These are phyloP conservation scores for Myrmecobius fasciatus DNA, from an alignment of 2,113 vertebrate species.

Conservation along the genomic window DNA sequence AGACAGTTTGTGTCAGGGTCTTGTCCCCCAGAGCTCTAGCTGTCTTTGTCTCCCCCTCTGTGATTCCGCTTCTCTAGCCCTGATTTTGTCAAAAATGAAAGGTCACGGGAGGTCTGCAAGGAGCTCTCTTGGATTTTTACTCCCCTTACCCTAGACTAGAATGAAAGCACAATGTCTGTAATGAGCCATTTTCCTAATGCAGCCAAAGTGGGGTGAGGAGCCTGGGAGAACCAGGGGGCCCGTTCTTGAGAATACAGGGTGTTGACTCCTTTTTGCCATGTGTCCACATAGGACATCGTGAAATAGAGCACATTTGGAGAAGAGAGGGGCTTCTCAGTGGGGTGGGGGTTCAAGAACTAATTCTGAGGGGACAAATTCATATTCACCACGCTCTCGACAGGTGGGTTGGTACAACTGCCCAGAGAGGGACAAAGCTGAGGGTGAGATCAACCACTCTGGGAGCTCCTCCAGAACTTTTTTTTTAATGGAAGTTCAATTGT, in stretches of 20 bases:
- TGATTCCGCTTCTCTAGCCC: neutral
- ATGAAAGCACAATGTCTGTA: neutral
- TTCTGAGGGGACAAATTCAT: neutral
- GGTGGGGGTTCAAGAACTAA: neutral
- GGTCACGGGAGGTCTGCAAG: neutral
- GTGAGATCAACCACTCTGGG: neutral
- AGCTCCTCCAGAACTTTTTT: neutral
- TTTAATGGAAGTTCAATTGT: neutral
- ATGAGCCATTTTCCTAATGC: neutral
- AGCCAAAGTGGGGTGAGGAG: neutral
- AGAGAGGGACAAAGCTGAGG: neutral
- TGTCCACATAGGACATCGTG: neutral
- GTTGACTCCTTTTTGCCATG: neutral
- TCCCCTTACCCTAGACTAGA: neutral
- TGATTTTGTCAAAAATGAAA: neutral
- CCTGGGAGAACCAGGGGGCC: no score
- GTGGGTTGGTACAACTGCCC: neutral
- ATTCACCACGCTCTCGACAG: neutral
- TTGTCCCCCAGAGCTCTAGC: neutral
- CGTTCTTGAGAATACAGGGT: no score
- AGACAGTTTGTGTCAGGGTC: neutral
- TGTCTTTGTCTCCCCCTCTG: neutral
- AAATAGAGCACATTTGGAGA: neutral
- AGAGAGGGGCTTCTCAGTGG: neutral
- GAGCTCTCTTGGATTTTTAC: neutral